These are phyloP conservation scores for Saccostrea cuccullata DNA, from an alignment of 1,140 invertebrate species.

Conservation along the genomic window DNA sequence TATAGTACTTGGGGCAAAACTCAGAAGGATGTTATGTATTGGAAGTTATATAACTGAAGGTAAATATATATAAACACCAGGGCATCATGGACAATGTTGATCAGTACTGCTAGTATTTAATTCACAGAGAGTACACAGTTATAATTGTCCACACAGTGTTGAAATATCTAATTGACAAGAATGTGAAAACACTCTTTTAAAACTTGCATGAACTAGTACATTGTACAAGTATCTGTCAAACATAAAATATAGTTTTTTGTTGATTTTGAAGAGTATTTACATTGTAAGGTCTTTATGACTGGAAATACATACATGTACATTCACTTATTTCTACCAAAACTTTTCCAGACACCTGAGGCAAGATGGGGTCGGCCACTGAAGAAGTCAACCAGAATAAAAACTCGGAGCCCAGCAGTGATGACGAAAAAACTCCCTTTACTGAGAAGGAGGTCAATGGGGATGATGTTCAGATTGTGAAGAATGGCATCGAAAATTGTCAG, in stretches of 20 bases:
- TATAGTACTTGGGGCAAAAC: neutral
- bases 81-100: neutral
- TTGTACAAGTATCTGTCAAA: too few relatives aligned
- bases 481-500: neutral
- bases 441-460: neutral
- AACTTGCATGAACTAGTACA: too few relatives aligned
- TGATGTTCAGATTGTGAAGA: neutral
- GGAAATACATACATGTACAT: too few relatives aligned
- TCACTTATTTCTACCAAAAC: too few relatives aligned
- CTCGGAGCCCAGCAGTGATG: neutral
- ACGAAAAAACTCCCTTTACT: slow-evolving; percentile 17
- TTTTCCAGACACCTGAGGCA: neutral
- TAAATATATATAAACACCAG: neutral
- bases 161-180: too few relatives aligned
- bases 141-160: too few relatives aligned
- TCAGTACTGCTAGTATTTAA: too few relatives aligned
- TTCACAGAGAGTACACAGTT: too few relatives aligned
- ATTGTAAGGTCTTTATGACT: too few relatives aligned
- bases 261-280: too few relatives aligned
- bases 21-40: neutral
- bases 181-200: too few relatives aligned
- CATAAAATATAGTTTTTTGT: too few relatives aligned
- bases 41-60: neutral
- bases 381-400: neutral
- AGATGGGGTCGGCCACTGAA: neutral